phyloP scores from a whole-genome alignment of 2,888 invertebrate genomes.

The Anodontia alba region DNA sequence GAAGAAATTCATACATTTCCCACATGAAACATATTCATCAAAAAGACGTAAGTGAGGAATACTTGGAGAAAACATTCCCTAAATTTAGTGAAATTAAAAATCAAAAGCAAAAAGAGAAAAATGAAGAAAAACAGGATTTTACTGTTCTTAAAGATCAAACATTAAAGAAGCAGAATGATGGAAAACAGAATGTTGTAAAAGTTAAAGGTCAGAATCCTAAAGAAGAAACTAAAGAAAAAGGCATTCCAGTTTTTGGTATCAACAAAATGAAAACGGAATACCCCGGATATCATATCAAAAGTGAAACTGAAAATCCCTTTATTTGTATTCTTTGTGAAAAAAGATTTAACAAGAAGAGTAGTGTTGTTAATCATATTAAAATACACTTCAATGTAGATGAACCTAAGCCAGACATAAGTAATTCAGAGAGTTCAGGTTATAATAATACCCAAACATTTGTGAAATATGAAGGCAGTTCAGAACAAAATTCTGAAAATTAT shows the following conservation, averaged over 20 bases:
- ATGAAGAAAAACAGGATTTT: background rate
- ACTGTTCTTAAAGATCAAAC: background rate
- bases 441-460: background rate
- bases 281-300: background rate
- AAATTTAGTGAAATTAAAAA: background rate
- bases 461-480: background rate
- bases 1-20: background rate
- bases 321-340: conserved; percentile 41
- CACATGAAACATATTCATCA: background rate
- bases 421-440: background rate
- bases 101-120: background rate
- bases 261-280: background rate
- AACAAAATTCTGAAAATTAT: background rate
- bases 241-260: too few relatives aligned
- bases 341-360: conserved; percentile 37
- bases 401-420: background rate
- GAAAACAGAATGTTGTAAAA: background rate
- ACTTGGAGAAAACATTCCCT: background rate
- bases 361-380: conserved; percentile 39
- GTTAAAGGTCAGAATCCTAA: background rate
- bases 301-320: conserved; percentile 18
- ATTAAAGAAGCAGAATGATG: background rate
- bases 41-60: background rate
- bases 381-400: conserved; percentile 11
- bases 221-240: too few relatives aligned